phyloP scores from a whole-genome alignment of 1,140 invertebrate genomes.

The Archegozetes longisetosus region DNA sequence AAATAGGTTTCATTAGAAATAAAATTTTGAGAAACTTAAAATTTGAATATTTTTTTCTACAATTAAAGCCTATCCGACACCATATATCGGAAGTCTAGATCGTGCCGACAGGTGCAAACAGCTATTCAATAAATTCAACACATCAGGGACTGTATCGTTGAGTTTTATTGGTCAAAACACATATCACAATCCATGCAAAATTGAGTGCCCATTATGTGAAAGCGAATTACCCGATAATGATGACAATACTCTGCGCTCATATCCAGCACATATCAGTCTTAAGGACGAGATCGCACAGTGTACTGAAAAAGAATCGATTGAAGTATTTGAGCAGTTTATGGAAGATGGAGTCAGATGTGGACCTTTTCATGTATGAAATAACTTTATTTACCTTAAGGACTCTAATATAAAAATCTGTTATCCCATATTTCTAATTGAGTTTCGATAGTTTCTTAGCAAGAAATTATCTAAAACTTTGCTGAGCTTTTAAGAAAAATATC shows the following conservation, averaged over 20 bases:
- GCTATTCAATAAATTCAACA: slow-evolving; percentile 6
- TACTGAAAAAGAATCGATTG: background rate
- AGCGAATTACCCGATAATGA: slow-evolving; percentile 4
- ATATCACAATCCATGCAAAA: slow-evolving; percentile 13
- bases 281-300: slow-evolving; percentile 7
- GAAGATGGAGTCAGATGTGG: slow-evolving; percentile 5
- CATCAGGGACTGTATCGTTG: slow-evolving; percentile 4
- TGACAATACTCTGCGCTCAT: slow-evolving; percentile 5
- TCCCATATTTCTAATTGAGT: too few species aligned
- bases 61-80: slow-evolving; percentile 9
- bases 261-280: slow-evolving; percentile 11
- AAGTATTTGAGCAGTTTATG: slow-evolving; percentile 13
- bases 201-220: slow-evolving; percentile 10
- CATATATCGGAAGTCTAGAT: slow-evolving; percentile 1
- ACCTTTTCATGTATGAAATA: slow-evolving; percentile 7
- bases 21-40: too few species aligned
- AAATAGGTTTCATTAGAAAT: too few species aligned
- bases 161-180: slow-evolving; percentile 10
- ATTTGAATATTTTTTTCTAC: too few species aligned
- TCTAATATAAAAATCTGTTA: too few species aligned
- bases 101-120: slow-evolving; percentile 1
- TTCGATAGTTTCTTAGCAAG: too few species aligned
- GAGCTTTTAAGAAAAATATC: too few species aligned
- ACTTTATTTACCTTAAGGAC: too few species aligned
- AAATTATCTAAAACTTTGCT: too few species aligned